Percentiles rank a stretch among this genome's conserved stretches.
Conservation (phyloP, 1,140 invertebrate species). For the Pseudomyrmex dendroicus region DNA sequence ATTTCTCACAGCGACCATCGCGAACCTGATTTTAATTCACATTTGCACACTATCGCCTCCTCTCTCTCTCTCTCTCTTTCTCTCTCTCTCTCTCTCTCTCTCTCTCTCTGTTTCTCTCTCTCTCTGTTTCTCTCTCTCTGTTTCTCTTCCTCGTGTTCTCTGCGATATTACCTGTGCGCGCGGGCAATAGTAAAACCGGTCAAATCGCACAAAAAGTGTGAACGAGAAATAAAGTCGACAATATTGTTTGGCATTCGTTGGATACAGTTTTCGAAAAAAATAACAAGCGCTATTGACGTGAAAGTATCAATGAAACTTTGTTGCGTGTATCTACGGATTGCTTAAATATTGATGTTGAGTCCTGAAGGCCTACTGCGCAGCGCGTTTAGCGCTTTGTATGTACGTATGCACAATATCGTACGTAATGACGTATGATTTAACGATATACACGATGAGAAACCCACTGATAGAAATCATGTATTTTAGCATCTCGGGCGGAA, state of each 20-base stretch:
- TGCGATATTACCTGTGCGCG: conserved; percentile 17
- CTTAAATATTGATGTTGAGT: conserved; percentile 44
- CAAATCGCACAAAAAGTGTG: conserved; percentile 58
- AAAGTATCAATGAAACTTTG: conserved; percentile 39
- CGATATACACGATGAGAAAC: conserved; percentile 4
- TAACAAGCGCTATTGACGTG: conserved; percentile 27
- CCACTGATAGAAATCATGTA: neutral
- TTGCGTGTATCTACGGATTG: conserved; percentile 28
- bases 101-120: neutral
- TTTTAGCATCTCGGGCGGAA: conserved; percentile 11
- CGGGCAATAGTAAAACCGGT: conserved; percentile 17
- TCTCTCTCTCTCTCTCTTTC: neutral
- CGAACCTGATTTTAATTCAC: conserved; percentile 39
- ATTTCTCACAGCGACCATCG: conserved; percentile 64
- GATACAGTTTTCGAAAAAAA: conserved; percentile 44
- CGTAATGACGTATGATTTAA: conserved; percentile 21
- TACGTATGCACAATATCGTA: neutral
- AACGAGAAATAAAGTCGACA: conserved; percentile 56
- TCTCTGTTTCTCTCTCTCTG: neutral
- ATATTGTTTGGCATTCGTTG: conserved; percentile 27
- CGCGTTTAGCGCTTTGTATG: neutral
- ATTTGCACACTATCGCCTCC: conserved; percentile 16
- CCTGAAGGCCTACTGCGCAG: conserved; percentile 3
- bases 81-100: neutral
- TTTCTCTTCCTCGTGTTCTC: neutral